Base-by-base conservation (phyloP, 2,888 invertebrate genomes). In the Neoascia interrupta region DNA sequence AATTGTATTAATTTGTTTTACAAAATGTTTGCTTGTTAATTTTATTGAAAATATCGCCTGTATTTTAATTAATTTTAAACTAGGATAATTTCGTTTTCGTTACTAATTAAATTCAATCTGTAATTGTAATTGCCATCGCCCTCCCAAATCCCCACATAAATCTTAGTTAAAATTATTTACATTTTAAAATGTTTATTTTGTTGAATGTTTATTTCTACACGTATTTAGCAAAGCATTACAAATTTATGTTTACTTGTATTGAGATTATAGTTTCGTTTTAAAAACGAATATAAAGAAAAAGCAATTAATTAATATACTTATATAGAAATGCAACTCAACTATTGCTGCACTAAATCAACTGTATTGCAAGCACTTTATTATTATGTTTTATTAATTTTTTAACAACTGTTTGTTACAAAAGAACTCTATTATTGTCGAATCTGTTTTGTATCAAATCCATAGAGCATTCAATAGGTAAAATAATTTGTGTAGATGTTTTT, bases 51-150 rank as follows among this genome's bases (percentile, higher is more conserved):
- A 68, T 68, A 49, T 47, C 61, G n/a, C n/a, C 43, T 75, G 37
- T 63, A 76, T 70, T 69, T n/a, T n/a, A n/a, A n/a, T n/a, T n/a
- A n/a, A 49, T 70, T 76, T 39, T 36, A 51, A 16, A 56, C 43
- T 76, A 76, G 75, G 43, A 58, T 76, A 76, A 76, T 76, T 76
- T 76, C 49, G 19, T 63, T 70, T 75, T 43, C 51, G 56, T 76
- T 70, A 76, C 51, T 61, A 63, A 68, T 26, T 39, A 53, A 53
- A 39, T 66, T 66, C 19, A 66, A 56, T 54, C 43, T 66, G 54
- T 68, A 49, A n/a, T n/a, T n/a, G n/a, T n/a, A n/a, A 61, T 49
- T 74, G 74, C 74, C 74, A 74, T 74, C 41, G 49, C 49, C 69
- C 53, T 37, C 31, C 60, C 39, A n/a, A n/a, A n/a, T n/a, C 28